Evolutionary conservation across 2,888 invertebrate species (phyloP), one percentile per base, ranked within the genome.

Genomic region (Trisateles emortualis): DNA sequence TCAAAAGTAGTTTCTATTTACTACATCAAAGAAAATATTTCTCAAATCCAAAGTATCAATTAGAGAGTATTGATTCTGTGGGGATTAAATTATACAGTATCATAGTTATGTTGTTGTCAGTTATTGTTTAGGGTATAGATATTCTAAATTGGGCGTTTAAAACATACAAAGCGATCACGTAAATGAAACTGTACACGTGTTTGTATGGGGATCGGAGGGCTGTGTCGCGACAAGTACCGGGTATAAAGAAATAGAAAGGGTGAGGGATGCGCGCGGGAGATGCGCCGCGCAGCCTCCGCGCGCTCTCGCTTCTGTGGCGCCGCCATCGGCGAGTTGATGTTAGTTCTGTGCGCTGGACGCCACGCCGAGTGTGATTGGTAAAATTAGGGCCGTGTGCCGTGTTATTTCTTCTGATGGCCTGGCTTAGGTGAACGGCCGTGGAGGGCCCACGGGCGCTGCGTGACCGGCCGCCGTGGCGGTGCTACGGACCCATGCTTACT

Each of bases 401-500:
- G 78, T 72, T 87, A 84, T 76, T 57, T 74, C 79, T 86, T 79
- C 81, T 85, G 78, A 89, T 90, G 91, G 83, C 76, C 73, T 80
- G 81, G 83, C 64, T 63, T 81, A 87, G 90, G 85, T 92, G 90
- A 91, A 87, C 84, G 81, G 81, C 83, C 84, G 90, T 93, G 93
- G 93, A 92, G 87, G 91, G 93, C 85, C 91, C 86, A 80, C 93
- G 93, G 81, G 86, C 86, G 83, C 87, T 82, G 81, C 90, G 88
- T 77, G 89, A 90, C 78, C 88, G 84, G 74, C 88, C 92, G 87
- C 88, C 94, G 82, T 94, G 94, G 82, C 94, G 94, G 86, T 94
- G 94, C 84, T 94, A 94, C 87, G 95, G 94, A 87, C 94, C 95
- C 84, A 96, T 96, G 95, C 94, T 96, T 84, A 96, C 96, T 69